Evolutionary conservation across 2,888 invertebrate genomes (phyloP), one percentile per base, ranked within the genome.

Genomic region (Azorinus chamasolen): DNA sequence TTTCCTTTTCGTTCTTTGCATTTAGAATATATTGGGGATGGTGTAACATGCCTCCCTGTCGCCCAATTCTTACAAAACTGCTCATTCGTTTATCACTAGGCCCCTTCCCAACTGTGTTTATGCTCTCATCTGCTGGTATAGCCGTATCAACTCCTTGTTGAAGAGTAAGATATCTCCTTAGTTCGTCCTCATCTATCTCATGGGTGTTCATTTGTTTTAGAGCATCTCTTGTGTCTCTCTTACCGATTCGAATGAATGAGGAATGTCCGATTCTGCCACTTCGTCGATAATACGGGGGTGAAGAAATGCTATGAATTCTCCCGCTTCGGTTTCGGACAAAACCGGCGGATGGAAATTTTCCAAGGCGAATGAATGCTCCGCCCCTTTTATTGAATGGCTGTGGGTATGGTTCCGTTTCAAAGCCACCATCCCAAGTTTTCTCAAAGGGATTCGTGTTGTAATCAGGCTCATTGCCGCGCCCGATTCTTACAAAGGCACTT

Each of bases 171-270:
- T 62, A 62, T 27, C 43, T 48, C 25, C 66, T 24, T 20, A 37
- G 46, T 8, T 65, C 53, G 2, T 48, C 16, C 22, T 62, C 39
- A 4, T 25, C 10, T 4, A 51, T 45, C 16, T 55, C 39, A 1
- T 66, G 39, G 12, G 12, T 22, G 18, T 32, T 20, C 43, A 69
- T 63, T n/a, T 53, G 41, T 45, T 59, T 54, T 2, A 80, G 37
- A 10, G 80, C 76, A 24, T 70, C 66, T 12, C 61, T 62, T n/a
- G 80, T 80, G 41, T 80, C 77, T 12, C 85, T 53, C 55, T 85
- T 85, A 1, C 85, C 85, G 22, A 85, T 85, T 43, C 85, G 54
- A 14, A 85, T 82, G 32, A 85, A 85, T 16, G 83, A 83, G 0
- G 83, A 83, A 27, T 85, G 83, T 16, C 81, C 83, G 10, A 83